phyloP scores from a whole-genome alignment of 2,797 vertebrate genomes.

The Brachyalestes nurse region DNA sequence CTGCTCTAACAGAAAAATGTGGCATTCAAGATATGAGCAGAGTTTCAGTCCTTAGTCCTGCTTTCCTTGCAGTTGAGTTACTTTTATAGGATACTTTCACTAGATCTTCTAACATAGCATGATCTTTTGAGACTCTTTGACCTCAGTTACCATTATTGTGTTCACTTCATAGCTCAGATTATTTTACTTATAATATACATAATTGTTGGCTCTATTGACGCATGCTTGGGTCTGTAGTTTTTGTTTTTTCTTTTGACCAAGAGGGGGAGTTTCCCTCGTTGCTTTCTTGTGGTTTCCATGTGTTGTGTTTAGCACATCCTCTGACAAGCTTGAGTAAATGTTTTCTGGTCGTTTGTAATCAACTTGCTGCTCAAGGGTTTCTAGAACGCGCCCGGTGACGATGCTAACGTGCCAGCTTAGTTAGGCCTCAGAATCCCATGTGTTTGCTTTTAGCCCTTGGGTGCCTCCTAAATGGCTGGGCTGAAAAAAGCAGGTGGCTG shows the following conservation, averaged over 20 bases:
- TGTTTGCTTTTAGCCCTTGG: slow-evolving; percentile 35
- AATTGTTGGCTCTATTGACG: no score
- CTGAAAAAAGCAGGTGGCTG: slow-evolving; percentile 53
- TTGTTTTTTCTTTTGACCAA: no score
- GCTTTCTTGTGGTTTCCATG: no score
- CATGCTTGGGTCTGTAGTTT: no score
- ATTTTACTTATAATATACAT: no score
- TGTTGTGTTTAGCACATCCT: not conserved
- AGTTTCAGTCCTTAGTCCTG: not conserved
- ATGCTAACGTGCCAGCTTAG: not conserved
- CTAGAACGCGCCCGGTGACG: not conserved
- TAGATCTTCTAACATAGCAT: not conserved
- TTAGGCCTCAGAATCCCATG: slow-evolving; percentile 2
- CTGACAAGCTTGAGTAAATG: not conserved
- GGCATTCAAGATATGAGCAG: not conserved
- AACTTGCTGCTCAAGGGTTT: no score
- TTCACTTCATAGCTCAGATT: no score
- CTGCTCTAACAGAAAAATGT: slow-evolving; percentile 9
- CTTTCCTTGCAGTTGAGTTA: not conserved
- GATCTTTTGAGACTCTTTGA: not conserved
- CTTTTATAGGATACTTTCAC: not conserved
- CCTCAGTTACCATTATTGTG: not conserved
- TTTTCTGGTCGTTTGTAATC: not conserved
- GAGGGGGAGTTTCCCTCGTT: no score
- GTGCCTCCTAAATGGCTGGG: slow-evolving; percentile 33